These are phyloP conservation scores for Seriola aureovittata DNA, from an alignment of 2,113 vertebrate genomes.

Conservation along the genomic window DNA sequence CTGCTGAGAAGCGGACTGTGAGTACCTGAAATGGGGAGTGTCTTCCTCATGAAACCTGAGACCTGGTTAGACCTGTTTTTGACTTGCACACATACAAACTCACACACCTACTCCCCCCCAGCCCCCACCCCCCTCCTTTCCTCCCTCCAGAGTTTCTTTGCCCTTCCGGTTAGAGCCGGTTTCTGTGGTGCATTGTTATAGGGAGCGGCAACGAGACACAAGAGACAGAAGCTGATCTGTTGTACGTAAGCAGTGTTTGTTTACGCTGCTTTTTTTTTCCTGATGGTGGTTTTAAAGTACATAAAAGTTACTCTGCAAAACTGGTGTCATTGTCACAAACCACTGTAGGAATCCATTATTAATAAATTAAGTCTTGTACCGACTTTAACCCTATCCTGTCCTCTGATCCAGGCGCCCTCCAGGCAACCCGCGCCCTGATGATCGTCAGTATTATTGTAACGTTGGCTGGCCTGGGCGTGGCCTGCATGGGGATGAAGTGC, in stretches of 20 bases:
- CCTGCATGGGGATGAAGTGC: conserved; percentile 93
- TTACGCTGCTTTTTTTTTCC: not conserved
- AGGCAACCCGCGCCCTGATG: conserved; percentile 93
- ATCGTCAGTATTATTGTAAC: conserved; percentile 86
- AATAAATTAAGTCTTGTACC: not conserved
- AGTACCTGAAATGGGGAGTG: conserved; percentile 61
- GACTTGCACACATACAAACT: conserved; percentile 23
- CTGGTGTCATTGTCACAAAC: not conserved
- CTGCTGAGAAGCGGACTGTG: conserved; percentile 45
- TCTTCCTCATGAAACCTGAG: conserved; percentile 69
- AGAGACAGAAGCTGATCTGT: conserved; percentile 28
- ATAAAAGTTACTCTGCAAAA: not conserved
- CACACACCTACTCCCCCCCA: conserved; percentile 6
- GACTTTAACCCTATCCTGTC: not conserved
- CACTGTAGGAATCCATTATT: not conserved
- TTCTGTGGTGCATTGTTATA: conserved; percentile 63
- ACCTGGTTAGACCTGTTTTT: conserved; percentile 83
- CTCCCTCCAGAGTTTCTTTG: not conserved
- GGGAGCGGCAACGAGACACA: conserved; percentile 56
- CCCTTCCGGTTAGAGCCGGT: conserved; percentile 75
- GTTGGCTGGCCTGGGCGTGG: conserved; percentile 80
- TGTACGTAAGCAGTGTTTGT: conserved; percentile 3
- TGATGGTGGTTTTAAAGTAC: not conserved
- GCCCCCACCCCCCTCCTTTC: not conserved
- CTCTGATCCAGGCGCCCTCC: conserved; percentile 82